phyloP scores from a whole-genome alignment of 1,140 invertebrate genomes.

The Helicoverpa armigera region DNA sequence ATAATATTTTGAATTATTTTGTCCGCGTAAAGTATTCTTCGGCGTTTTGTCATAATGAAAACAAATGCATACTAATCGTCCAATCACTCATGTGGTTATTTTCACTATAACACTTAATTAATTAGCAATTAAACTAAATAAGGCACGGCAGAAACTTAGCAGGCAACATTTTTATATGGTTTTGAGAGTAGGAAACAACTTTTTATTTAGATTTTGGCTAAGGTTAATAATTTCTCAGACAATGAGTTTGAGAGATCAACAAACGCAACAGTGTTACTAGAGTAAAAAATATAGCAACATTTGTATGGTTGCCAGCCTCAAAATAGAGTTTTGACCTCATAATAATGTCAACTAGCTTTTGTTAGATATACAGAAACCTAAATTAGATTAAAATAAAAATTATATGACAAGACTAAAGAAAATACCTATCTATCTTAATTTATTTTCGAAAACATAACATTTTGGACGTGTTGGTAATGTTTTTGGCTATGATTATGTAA shows the following conservation, averaged over 20 bases:
- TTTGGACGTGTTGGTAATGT: too few species aligned
- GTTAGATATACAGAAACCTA: too few species aligned
- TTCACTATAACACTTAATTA: conserved; percentile 56
- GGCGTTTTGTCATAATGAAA: conserved; percentile 85
- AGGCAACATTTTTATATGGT: conserved; percentile 10
- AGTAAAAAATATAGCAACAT: not conserved
- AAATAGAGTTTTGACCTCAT: too few species aligned
- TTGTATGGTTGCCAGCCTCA: too few species aligned
- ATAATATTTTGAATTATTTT: conserved; percentile 84
- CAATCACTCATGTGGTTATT: conserved; percentile 70
- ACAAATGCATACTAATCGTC: conserved; percentile 69
- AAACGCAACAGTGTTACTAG: conserved; percentile 26
- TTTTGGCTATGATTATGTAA: too few species aligned
- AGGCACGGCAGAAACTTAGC: conserved; percentile 60
- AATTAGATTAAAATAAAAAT: too few species aligned
- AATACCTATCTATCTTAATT: too few species aligned
- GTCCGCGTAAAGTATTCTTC: conserved; percentile 83
- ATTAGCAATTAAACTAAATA: conserved; percentile 51
- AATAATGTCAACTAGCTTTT: too few species aligned
- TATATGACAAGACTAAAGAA: too few species aligned
- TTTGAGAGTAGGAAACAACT: not conserved
- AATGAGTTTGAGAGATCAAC: conserved; percentile 39
- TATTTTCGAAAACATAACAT: too few species aligned
- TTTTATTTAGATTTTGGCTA: conserved; percentile 13
- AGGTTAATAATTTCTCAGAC: conserved; percentile 29